Conservation (phyloP, 2,113 vertebrate species). For the Leptocoma aspasia region DNA sequence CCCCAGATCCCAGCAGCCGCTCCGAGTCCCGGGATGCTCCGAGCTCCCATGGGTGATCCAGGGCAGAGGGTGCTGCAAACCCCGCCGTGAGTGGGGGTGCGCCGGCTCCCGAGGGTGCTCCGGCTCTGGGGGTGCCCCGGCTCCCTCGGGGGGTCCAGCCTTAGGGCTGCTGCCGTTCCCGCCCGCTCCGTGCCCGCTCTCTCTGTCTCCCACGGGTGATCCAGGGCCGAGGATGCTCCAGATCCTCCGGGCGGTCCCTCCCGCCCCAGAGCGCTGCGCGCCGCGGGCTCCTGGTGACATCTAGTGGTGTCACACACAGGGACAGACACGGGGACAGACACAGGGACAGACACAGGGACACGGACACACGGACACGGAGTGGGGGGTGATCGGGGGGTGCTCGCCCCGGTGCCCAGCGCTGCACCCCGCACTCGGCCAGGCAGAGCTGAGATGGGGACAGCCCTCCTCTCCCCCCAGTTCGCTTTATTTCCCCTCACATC, state of each 20-base stretch:
- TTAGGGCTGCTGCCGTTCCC: neutral
- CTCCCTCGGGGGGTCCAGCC: neutral
- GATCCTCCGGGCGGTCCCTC: neutral
- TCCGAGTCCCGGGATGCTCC: too few species aligned
- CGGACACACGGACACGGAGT: neutral
- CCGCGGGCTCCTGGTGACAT: neutral
- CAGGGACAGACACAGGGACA: neutral
- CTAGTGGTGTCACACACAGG: neutral
- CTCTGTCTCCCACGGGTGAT: neutral
- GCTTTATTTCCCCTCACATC: accelerated
- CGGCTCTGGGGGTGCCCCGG: neutral
- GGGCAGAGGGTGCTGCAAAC: neutral
- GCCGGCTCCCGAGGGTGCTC: neutral
- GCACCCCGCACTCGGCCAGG: neutral
- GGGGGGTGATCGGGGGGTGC: accelerated
- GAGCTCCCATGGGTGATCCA: accelerated
- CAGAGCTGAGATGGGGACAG: neutral
- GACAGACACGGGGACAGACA: neutral
- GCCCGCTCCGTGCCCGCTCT: accelerated
- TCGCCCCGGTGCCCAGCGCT: neutral
- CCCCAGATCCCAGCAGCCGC: neutral
- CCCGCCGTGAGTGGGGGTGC: accelerated
- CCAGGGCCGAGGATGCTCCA: neutral
- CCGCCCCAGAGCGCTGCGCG: neutral
- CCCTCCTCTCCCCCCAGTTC: neutral